Evolutionary conservation across 2,797 vertebrate genomes (phyloP), one percentile per base, ranked within the genome.

Genomic region (Pangasius macronema): DNA sequence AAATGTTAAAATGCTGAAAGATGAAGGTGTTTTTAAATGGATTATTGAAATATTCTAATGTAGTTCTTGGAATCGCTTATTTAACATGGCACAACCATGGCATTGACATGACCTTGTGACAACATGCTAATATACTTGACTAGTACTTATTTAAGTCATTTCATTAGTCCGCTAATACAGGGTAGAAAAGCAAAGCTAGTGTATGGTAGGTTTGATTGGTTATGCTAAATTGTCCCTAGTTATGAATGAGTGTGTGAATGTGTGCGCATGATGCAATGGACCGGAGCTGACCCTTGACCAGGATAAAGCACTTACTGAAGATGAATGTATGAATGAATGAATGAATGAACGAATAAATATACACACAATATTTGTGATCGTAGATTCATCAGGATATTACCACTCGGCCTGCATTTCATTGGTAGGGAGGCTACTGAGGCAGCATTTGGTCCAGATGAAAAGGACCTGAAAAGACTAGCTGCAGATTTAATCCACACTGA

Each of bases 371-470:
- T 42, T 42, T 39, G 9, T 46, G 70, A 72, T 33, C 4, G 18
- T 22, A 39, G 36, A 39, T 39, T 70, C 33, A 70, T 70, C 68
- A 39, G 68, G 36, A 70, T 76, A n/a, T 76, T 51, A 76, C 3
- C 22, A 49, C 42, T 49, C 46, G 6, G 46, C 13, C 72, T 49
- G 72, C 24, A 14, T n/a, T 73, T 27, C 22, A 46, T 27, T 73
- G 65, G n/a, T 1, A 30, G 30, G 30, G 13, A 36, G 6, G 49
- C 8, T 7, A 30, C 46, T n/a, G 49, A 79, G n/a, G 51, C 27
- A 55, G 16, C n/a, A 55, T 79, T 53, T 53, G 18, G 14, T 77
- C 75, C 75, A 76, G 42, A 73, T 14, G 70, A 73, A 73, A 75
- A 75, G 42, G 42, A n/a, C 39, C 24, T 24, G 10, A 75, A 73